Base-by-base conservation (phyloP, 2,113 vertebrate genomes). In the Delphinapterus leucas region DNA sequence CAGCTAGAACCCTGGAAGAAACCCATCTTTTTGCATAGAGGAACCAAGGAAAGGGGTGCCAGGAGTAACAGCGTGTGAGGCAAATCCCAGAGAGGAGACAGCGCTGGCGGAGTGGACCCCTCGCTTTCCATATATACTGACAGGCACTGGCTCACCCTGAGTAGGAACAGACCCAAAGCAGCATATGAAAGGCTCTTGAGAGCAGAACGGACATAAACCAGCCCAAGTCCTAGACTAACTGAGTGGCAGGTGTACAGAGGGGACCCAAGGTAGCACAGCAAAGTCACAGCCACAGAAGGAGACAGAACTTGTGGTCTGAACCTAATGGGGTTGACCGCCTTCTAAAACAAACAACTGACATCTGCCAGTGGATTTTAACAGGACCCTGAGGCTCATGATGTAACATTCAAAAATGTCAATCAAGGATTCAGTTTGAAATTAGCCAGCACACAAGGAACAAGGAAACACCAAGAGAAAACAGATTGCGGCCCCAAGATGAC, bases 61-160 rank as follows among this genome's bases (percentile, higher is more conserved):
- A 0, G 63, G 44, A 76, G 58, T 5, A 41, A 31, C 47, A 3
- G 41, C 9, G 0, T 1, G 33, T 9, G 41, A 26, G 74, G 61
- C 10, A 7, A 15, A 12, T 6, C n/a, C 26, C 41, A 28, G 70
- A 5, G 25, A 55, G 58, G 41, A 28, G 58, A 23, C 47, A 23
- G 3, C 1, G 4, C 61, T 33, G 26, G 23, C 47, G 17, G 53
- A 5, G 38, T 8, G 4, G 77, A n/a, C 9, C 38, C 60, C 23
- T 4, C 0, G 2, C 28, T 17, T 49, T 41, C 33, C 5, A 0
- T 0, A 0, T 2, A 9, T 1, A 11, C 21, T 20, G 36, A 13
- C 49, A 47, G 10, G 13, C 0, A 5, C 77, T 6, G 26, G 77
- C 85, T 73, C 44, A 5, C 31, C 36, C 60, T 18, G 28, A 11